A percentile compares a stretch with the other conserved stretches of the same genome.
phyloP scores from a whole-genome alignment of 2,113 vertebrate species.

The Megaceryle maxima region DNA sequence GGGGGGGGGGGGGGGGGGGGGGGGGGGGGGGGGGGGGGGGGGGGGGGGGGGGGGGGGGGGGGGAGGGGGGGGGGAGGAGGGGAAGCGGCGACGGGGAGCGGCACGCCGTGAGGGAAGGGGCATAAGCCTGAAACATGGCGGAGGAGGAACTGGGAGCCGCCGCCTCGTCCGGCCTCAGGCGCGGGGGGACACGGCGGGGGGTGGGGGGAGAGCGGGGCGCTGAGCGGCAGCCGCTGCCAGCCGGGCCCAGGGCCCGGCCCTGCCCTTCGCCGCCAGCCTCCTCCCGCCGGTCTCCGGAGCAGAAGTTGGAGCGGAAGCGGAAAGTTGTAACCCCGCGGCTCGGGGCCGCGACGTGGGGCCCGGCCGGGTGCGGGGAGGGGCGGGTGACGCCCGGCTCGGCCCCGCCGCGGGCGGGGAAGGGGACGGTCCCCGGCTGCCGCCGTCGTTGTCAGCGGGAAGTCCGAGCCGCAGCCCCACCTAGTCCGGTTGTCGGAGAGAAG shows the following conservation, averaged over 20 bases:
- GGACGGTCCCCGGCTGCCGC: slow-evolving; percentile 50
- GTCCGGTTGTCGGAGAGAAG: slow-evolving; percentile 53
- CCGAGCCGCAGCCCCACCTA: slow-evolving; percentile 73
- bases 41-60: neutral
- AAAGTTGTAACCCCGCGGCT: slow-evolving; percentile 68
- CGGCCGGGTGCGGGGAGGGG: neutral
- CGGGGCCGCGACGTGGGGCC: slow-evolving; percentile 16
- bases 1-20: too few species aligned
- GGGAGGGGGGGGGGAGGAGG: neutral
- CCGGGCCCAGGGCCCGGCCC: neutral
- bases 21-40: too few species aligned
- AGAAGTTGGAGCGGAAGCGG: slow-evolving; percentile 75
- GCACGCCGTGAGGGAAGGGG: slow-evolving; percentile 57
- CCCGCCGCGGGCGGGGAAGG: slow-evolving; percentile 5
- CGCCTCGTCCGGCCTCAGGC: neutral
- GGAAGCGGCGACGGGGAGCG: neutral
- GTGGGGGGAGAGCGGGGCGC: neutral
- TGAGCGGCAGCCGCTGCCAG: neutral
- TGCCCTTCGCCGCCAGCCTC: neutral
- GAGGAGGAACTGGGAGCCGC: slow-evolving; percentile 67
- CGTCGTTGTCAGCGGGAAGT: slow-evolving; percentile 67
- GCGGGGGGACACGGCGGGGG: neutral
- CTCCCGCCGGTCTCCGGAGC: neutral
- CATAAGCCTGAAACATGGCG: slow-evolving; percentile 73
- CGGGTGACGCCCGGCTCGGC: slow-evolving; percentile 43